Conservation (phyloP, 2,888 invertebrate genomes). For the Pristionchus exspectatus region DNA sequence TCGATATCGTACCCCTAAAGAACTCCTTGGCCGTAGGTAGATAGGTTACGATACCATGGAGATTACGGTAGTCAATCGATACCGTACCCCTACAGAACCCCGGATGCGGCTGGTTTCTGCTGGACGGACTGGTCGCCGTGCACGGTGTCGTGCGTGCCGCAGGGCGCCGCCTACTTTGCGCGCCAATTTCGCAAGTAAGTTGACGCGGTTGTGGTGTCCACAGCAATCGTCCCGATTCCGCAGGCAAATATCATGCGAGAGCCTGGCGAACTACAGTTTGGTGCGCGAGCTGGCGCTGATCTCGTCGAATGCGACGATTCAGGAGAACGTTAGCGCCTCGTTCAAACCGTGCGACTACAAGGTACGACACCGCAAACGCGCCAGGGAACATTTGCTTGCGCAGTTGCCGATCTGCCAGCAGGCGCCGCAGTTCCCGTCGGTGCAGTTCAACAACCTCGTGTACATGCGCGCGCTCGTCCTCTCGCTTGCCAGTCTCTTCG, state of each 20-base stretch:
- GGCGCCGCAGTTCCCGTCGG: not conserved
- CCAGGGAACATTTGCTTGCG: not conserved
- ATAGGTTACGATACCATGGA: too few species aligned
- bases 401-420: conserved; percentile 44
- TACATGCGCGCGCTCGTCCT: conserved; percentile 42
- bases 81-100: not conserved
- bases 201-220: not conserved
- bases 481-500: conserved; percentile 28
- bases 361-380: conserved; percentile 12
- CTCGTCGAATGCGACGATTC: not conserved
- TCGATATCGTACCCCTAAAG: not conserved
- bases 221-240: not conserved
- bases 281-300: not conserved
- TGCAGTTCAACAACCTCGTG: conserved; percentile 22
- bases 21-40: too few species aligned
- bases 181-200: conserved; percentile 19
- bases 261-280: not conserved
- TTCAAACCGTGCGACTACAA: conserved; percentile 42
- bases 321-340: not conserved
- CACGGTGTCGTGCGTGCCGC: conserved; percentile 37
- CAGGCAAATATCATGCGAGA: not conserved
- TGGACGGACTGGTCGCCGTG: conserved; percentile 54
- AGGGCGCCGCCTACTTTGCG: conserved; percentile 22
- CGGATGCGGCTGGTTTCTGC: not conserved
- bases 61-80: too few species aligned